These are phyloP conservation scores for Callyntrura sp. DNA, from an alignment of 2,888 invertebrate species.

Conservation along the genomic window DNA sequence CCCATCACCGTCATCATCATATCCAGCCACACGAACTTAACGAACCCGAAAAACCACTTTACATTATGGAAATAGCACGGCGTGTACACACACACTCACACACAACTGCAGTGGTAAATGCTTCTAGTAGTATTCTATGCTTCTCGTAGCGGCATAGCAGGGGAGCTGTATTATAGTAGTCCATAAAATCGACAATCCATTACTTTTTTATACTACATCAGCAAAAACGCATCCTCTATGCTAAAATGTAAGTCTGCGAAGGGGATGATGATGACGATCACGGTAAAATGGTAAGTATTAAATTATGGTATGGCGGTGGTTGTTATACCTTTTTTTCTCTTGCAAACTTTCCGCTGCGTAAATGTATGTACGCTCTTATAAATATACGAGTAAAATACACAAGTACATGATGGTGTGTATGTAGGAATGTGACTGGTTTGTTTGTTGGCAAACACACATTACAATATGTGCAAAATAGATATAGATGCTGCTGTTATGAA, in stretches of 20 bases:
- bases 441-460: background rate
- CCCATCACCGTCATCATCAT: conserved; percentile 17
- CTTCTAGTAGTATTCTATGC: background rate
- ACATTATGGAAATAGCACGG: conserved; percentile 14
- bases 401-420: background rate
- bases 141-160: background rate
- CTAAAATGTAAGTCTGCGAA: background rate
- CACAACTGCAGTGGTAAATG: background rate
- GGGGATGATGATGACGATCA: background rate
- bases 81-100: background rate
- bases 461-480: background rate
- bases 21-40: conserved; percentile 38
- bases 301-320: conserved; percentile 9
- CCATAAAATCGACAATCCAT: conserved; percentile 52
- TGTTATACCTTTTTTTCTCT: conserved; percentile 10
- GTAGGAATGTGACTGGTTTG: too few species aligned
- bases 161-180: background rate
- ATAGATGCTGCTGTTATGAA: background rate
- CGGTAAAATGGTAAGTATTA: conserved; percentile 12
- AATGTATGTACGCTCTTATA: background rate
- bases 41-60: conserved; percentile 40
- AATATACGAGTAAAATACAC: background rate
- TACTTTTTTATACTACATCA: conserved; percentile 18
- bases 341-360: background rate
- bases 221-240: conserved; percentile 12